Base-by-base conservation (phyloP, 2,888 invertebrate species). In the Eurois occulta region DNA sequence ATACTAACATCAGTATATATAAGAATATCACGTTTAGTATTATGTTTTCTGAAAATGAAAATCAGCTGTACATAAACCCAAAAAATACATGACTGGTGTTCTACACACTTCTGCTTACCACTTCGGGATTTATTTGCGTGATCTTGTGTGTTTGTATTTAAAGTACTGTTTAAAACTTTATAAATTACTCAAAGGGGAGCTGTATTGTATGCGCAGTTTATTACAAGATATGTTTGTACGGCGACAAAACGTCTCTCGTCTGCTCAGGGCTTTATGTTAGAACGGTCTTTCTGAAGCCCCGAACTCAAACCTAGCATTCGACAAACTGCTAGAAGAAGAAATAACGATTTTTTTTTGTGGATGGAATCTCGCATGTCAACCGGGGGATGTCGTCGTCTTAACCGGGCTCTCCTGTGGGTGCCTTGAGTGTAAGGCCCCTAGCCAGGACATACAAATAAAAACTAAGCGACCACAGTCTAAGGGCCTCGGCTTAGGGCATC, bases 11-110 rank as follows among this genome's bases (percentile, higher is more conserved):
- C n/a, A 43, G 7, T 38, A 48, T n/a, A 18, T 62, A 38, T 35
- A 83, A 1, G 2, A 75, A 6, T 28, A 78, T 7, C 6, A 18
- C 11, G 10, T 21, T 10, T 1, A 46, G 18, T 75, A 78, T 82
- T 16, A 8, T 70, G 21, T 62, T 35, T 41, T 77, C 83, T 83
- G 66, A 41, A 75, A 82, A 41, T 52, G 3, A 72, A 55, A 35
- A 64, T 32, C 24, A 21, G 4, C 28, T 35, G 43, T 65, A n/a
- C n/a, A n/a, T n/a, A 18, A 73, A 32, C 18, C 24, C 1, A 43
- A n/a, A n/a, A 52, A 72, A 32, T 24, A 41, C 10, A 60, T 6
- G 10, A 52, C 10, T 67, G 2, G 2, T 35, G 24, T 18, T 24
- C 16, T 35, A n/a, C 21, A 32, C 10, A 32, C 32, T 48, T 32